Conservation (phyloP, 2,888 invertebrate species). For the Nyleta sp. region DNA sequence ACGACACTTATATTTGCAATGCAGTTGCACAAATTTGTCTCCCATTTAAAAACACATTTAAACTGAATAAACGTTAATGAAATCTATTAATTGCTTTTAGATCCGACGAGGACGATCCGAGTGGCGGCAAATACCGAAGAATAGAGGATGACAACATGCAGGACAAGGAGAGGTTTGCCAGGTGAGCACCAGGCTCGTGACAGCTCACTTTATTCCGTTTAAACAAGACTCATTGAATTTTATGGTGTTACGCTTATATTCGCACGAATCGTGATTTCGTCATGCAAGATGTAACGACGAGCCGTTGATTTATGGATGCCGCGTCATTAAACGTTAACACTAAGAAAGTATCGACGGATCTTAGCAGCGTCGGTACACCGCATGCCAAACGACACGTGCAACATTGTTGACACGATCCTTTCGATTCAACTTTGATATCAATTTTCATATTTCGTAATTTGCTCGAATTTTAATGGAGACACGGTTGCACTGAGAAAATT, state of each 20-base stretch:
- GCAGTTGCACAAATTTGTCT: conserved; percentile 4
- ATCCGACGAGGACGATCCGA: conserved; percentile 94
- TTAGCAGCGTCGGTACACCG: background rate
- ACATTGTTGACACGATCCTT: conserved; percentile 8
- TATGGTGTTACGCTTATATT: conserved; percentile 61
- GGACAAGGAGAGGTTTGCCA: conserved; percentile 98
- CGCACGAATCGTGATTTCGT: conserved; percentile 56
- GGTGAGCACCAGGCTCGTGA: conserved; percentile 85
- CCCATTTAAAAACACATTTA: background rate
- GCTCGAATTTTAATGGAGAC: background rate
- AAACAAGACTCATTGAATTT: conserved; percentile 61
- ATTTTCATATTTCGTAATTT: background rate
- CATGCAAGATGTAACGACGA: conserved; percentile 37
- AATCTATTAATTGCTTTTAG: conserved; percentile 82
- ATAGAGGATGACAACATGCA: conserved; percentile 97
- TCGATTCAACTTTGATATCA: background rate
- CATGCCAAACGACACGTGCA: background rate
- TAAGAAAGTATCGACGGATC: conserved; percentile 31
- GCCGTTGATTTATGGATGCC: conserved; percentile 50
- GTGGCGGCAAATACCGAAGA: conserved; percentile 91
- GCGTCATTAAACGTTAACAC: conserved; percentile 38
- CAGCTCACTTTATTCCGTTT: conserved; percentile 54
- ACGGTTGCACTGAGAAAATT: background rate
- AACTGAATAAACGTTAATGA: background rate
- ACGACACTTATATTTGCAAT: background rate